These are phyloP conservation scores for Boleophthalmus pectinirostris DNA, from an alignment of 2,113 vertebrate species.

Conservation along the genomic window DNA sequence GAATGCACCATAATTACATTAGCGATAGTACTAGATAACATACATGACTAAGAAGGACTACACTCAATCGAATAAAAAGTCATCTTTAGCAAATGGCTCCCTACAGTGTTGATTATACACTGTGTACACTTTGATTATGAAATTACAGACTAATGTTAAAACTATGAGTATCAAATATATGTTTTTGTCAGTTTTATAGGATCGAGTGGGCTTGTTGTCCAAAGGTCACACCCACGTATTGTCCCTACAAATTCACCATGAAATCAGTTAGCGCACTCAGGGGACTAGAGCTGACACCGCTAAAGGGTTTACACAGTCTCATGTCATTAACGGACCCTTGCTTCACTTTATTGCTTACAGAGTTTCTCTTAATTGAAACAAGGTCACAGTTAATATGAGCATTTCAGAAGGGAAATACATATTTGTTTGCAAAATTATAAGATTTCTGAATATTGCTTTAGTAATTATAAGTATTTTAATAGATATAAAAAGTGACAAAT, in stretches of 20 bases:
- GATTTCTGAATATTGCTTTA: neutral
- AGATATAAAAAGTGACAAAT: neutral
- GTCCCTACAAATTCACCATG: conserved; percentile 59
- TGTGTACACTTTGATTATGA: conserved; percentile 13
- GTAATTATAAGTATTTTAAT: neutral
- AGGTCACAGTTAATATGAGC: neutral
- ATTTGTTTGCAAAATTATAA: neutral
- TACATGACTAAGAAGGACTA: conserved; percentile 54
- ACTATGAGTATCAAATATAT: conserved; percentile 14
- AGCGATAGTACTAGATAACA: conserved; percentile 52
- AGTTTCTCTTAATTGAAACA: neutral
- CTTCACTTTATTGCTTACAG: neutral
- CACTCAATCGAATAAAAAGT: conserved; percentile 14
- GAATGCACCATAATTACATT: conserved; percentile 61
- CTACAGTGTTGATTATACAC: conserved; percentile 26
- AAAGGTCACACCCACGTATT: conserved; percentile 29
- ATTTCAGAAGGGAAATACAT: neutral
- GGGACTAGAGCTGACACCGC: neutral
- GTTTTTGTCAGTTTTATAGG: conserved; percentile 16
- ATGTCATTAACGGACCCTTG: neutral
- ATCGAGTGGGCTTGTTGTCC: conserved; percentile 2
- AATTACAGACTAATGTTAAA: conserved; percentile 30
- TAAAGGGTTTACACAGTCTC: conserved; percentile 39
- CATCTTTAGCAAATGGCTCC: conserved; percentile 26
- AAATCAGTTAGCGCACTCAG: conserved; percentile 59